Percentiles rank a stretch among this genome's conserved stretches.
Conservation (phyloP, 2,113 vertebrate species). For the Pelecanus crispus region DNA sequence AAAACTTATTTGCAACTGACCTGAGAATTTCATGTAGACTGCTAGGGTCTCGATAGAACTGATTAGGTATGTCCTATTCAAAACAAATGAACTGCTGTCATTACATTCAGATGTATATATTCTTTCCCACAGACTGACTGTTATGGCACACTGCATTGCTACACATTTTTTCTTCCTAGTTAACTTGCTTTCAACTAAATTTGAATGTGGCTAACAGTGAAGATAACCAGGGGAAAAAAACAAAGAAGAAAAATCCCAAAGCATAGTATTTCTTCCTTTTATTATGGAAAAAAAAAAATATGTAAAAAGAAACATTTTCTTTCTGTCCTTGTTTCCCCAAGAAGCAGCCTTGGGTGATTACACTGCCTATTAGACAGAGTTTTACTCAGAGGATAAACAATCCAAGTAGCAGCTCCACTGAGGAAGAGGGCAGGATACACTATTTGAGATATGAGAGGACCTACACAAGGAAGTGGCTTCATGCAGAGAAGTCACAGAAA, state of each 20-base stretch:
- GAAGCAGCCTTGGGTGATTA: neutral
- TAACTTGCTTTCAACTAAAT: neutral
- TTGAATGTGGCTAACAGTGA: neutral
- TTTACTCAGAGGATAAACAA: neutral
- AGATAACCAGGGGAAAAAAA: neutral
- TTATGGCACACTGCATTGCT: rapidly evolving
- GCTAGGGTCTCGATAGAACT: conserved; percentile 87
- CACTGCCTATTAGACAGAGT: neutral
- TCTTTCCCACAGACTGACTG: neutral
- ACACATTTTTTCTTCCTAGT: neutral
- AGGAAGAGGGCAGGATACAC: neutral
- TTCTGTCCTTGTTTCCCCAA: neutral
- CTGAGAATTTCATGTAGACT: conserved; percentile 87
- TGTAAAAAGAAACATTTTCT: neutral
- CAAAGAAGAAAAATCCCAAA: too few species aligned
- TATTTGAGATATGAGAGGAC: neutral
- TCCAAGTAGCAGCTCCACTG: too few species aligned
- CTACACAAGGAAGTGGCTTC: neutral
- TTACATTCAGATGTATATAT: neutral
- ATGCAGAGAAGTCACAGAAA: neutral
- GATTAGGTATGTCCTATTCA: conserved; percentile 91
- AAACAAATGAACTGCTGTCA: conserved; percentile 31
- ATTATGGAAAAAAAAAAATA: neutral
- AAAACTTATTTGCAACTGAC: conserved; percentile 67
- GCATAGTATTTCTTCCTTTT: rapidly evolving